Percentiles rank a stretch among this genome's conserved stretches.
These are phyloP conservation scores for Psilanteris sp. DNA, from an alignment of 1,140 invertebrate species.

Conservation along the genomic window DNA sequence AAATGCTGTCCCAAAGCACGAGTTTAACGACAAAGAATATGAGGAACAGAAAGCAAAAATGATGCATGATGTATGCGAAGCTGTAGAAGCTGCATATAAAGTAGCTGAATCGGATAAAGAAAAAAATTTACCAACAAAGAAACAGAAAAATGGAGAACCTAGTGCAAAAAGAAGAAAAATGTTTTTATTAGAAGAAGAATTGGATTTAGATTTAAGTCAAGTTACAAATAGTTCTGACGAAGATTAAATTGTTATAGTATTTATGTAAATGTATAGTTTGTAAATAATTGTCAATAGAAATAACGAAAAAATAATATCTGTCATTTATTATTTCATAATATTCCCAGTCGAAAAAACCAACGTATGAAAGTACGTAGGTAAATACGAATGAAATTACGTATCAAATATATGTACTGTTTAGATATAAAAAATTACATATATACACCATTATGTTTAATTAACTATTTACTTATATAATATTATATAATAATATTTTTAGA, in stretches of 20 bases:
- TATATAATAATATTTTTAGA: too few species aligned
- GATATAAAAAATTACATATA: too few species aligned
- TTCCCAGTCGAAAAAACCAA: too few species aligned
- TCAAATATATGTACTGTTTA: too few species aligned
- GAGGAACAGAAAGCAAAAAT: constrained; percentile 87
- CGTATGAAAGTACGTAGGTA: too few species aligned
- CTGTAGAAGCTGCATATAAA: constrained; percentile 89
- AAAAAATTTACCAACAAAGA: constrained; percentile 76
- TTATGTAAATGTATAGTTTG: not conserved
- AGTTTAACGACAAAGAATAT: constrained; percentile 90
- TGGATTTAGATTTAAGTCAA: constrained; percentile 74
- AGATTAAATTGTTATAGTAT: constrained; percentile 21
- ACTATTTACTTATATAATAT: too few species aligned
- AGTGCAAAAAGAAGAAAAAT: constrained; percentile 66
- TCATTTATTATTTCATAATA: too few species aligned
- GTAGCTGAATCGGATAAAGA: constrained; percentile 65
- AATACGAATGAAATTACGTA: too few species aligned
- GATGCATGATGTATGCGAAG: constrained; percentile 89
- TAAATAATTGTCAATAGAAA: too few species aligned
- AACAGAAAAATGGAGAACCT: constrained; percentile 71
- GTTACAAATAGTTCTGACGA: constrained; percentile 60
- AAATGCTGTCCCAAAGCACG: constrained; percentile 87
- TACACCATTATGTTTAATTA: too few species aligned
- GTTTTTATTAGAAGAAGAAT: constrained; percentile 70
- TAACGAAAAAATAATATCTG: too few species aligned